Base-by-base conservation (phyloP, 2,113 vertebrate species). In the Pogonocichla stellata region DNA sequence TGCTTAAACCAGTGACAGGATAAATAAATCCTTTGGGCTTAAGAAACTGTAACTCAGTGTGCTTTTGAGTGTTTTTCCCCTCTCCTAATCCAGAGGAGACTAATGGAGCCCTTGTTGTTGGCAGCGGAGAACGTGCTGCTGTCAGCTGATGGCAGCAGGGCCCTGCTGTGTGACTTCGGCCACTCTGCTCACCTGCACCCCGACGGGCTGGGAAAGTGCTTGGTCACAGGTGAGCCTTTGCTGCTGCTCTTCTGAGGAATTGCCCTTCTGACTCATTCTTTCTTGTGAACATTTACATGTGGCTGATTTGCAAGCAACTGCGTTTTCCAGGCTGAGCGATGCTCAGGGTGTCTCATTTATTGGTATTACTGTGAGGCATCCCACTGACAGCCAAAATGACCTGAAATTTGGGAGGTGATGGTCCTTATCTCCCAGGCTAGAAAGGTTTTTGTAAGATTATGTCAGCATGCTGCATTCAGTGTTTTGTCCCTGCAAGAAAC, bases 41-140 rank as follows among this genome's bases (percentile, higher is more conserved):
- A 24, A 7, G 50, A 51, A 28, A 0, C 5, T 40, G 18, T 31
- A 13, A 15, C 33, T 77, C 19, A 61, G 5, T 48, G 60, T 51
- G 65, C 25, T 82, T 77, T 42, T 38, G 74, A 3, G 14, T 42
- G 40, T 8, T n/a, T 82, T 40, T 54, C 3, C 31, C 33, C 7
- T 29, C 33, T 58, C 20, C 7, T 19, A 10, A 20, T 12, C 2
- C 34, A 58, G 51, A 57, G 42, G 43, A 58, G 15, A 48, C 24
- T 69, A 34, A 88, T 23, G 23, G 29, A 53, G 33, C 31, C 8
- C 38, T 90, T 97, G 29, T 92, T 14, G 0, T 95, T 95, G 96
- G 96, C 97, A 99, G 99, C 98, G 67, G 99, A 99, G 96, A 99
- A 99, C 1, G 98, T 99, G 94, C 97, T 99, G 80, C 96, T 99